phyloP scores from a whole-genome alignment of 2,797 vertebrate species.

The Moxostoma hubbsi region DNA sequence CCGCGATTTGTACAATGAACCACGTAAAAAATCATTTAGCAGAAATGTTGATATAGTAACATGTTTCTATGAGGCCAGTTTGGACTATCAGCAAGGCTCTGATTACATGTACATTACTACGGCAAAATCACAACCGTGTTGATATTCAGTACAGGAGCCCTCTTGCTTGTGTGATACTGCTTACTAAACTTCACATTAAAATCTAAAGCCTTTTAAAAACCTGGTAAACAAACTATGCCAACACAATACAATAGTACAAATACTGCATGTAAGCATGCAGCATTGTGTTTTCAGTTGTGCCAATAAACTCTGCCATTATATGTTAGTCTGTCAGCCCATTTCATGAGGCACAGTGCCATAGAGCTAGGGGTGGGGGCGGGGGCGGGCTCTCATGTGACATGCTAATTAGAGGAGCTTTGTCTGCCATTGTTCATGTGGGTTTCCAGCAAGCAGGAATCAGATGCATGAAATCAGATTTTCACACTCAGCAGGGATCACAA shows the following conservation, averaged over 20 bases:
- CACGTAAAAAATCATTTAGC: too few relatives aligned
- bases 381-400: too few relatives aligned
- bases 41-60: too few relatives aligned
- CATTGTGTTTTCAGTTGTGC: slow-evolving; percentile 38
- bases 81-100: too few relatives aligned
- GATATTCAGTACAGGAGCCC: too few relatives aligned
- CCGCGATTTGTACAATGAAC: too few relatives aligned
- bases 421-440: slow-evolving; percentile 48
- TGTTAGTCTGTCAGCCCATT: slow-evolving; percentile 48
- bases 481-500: slow-evolving; percentile 62
- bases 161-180: too few relatives aligned
- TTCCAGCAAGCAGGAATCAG: slow-evolving; percentile 31
- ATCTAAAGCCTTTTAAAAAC: too few relatives aligned
- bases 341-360: slow-evolving; percentile 32
- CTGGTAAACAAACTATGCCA: background rate
- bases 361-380: slow-evolving; percentile 31
- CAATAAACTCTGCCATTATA: slow-evolving; percentile 51
- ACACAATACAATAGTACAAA: background rate
- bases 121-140: too few relatives aligned
- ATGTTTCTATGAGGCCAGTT: too few relatives aligned
- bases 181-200: too few relatives aligned
- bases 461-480: slow-evolving; percentile 59
- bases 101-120: too few relatives aligned
- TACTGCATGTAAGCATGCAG: slow-evolving; percentile 11
- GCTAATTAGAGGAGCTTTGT: slow-evolving; percentile 61